A percentile compares a stretch with the other conserved stretches of the same genome.
These are phyloP conservation scores for Epiblema foenella DNA, from an alignment of 2,888 invertebrate genomes.

Conservation along the genomic window DNA sequence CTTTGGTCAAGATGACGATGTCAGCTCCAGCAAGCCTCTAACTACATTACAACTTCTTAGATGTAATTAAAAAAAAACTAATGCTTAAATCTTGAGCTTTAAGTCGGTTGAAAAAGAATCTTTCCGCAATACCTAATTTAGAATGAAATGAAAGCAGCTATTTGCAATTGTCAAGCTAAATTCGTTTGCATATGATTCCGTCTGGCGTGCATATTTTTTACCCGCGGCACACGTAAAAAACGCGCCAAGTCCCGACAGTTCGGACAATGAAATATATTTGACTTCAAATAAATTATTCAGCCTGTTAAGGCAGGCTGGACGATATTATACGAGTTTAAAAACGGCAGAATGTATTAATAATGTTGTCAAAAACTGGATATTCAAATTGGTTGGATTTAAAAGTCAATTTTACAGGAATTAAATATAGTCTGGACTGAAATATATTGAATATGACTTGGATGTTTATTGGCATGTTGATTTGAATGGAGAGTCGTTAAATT, in stretches of 20 bases:
- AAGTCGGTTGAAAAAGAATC: too few relatives aligned
- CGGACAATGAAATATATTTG: constrained; percentile 18
- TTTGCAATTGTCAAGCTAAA: neutral
- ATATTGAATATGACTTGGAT: constrained; percentile 8
- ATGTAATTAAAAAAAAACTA: too few relatives aligned
- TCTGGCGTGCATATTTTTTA: neutral
- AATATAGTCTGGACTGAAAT: constrained; percentile 32
- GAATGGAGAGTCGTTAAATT: constrained; percentile 16
- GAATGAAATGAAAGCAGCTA: neutral
- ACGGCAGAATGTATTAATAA: constrained; percentile 28
- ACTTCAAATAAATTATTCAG: constrained; percentile 26
- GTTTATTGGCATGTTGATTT: constrained; percentile 15
- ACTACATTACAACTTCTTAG: too few relatives aligned
- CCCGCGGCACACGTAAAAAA: neutral
- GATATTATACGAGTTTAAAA: constrained; percentile 25
- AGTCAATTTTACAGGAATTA: constrained; percentile 40
- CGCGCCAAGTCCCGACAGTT: constrained; percentile 7
- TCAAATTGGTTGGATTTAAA: constrained; percentile 30
- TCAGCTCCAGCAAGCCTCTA: too few relatives aligned
- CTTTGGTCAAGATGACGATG: too few relatives aligned
- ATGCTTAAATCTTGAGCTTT: too few relatives aligned
- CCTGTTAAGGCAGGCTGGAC: constrained; percentile 30
- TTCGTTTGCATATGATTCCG: neutral
- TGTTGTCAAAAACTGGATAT: constrained; percentile 30
- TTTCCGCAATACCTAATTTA: neutral